Evolutionary conservation across 2,888 invertebrate species (phyloP).

Genomic region (Scaptomyza reducta): DNA sequence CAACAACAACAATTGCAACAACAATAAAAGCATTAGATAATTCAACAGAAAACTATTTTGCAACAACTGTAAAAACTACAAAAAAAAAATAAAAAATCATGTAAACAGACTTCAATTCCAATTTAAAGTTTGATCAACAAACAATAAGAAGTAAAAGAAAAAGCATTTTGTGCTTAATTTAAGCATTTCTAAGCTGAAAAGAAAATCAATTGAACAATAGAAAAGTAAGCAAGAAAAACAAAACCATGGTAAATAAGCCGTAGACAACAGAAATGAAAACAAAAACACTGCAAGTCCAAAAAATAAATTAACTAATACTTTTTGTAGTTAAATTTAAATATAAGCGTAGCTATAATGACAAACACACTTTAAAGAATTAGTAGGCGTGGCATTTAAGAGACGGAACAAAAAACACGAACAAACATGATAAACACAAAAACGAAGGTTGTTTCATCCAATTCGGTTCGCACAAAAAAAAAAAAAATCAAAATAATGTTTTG

Average conservation of each 20-base stretch:
- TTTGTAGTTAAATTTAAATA: constrained; percentile 71
- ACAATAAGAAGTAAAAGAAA: constrained; percentile 18
- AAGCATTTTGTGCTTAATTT: constrained; percentile 49
- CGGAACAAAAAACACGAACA: constrained; percentile 16
- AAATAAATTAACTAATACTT: constrained; percentile 62
- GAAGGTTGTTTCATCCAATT: constrained; percentile 56
- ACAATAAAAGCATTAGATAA: constrained; percentile 79
- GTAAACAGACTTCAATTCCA: constrained; percentile 56
- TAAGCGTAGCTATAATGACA: constrained; percentile 59
- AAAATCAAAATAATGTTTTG: constrained; percentile 18
- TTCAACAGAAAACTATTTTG: constrained; percentile 59
- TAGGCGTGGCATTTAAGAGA: constrained; percentile 51
- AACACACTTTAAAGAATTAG: constrained; percentile 10
- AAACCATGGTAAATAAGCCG: constrained; percentile 26
- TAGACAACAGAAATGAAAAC: constrained; percentile 17
- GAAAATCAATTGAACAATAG: constrained; percentile 51
- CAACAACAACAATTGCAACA: constrained; percentile 66
- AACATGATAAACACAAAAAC: constrained; percentile 21
- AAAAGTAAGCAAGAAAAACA: constrained; percentile 37
- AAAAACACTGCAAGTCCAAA: constrained; percentile 70
- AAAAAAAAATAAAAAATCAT: constrained; percentile 23
- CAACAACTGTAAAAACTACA: constrained; percentile 48
- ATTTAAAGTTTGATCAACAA: constrained; percentile 51
- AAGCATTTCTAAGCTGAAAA: constrained; percentile 48
- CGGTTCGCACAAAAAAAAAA: constrained; percentile 43